Percentiles rank a stretch among this genome's conserved stretches.
Evolutionary conservation across 2,888 invertebrate genomes (phyloP).

Genomic region (Phorcus lineatus): DNA sequence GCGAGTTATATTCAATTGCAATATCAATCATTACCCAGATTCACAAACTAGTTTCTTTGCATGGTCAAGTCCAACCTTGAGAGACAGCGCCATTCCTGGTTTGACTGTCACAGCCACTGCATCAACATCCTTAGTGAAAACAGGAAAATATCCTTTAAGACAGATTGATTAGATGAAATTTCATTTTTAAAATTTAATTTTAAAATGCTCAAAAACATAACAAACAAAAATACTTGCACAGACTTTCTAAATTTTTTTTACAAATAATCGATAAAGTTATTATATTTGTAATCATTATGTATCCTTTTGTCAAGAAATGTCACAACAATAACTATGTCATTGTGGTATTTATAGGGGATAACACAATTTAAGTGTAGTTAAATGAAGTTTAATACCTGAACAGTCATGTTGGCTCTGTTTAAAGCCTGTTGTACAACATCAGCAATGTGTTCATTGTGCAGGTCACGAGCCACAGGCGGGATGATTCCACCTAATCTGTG

Average conservation of each 20-base stretch:
- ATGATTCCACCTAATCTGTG: slow-evolving; percentile 90
- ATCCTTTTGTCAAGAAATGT: too few species aligned
- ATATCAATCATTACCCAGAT: slow-evolving; percentile 52
- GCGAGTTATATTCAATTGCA: too few species aligned
- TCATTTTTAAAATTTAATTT: neutral
- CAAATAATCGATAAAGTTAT: too few species aligned
- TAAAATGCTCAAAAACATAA: neutral
- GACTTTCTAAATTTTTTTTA: too few species aligned
- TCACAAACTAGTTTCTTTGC: slow-evolving; percentile 84
- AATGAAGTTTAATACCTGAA: too few species aligned
- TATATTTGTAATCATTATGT: too few species aligned
- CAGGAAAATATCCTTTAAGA: neutral
- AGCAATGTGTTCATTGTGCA: slow-evolving; percentile 88
- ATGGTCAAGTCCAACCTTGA: slow-evolving; percentile 88
- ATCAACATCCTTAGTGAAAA: slow-evolving; percentile 82
- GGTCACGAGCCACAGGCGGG: slow-evolving; percentile 87
- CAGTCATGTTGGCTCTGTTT: slow-evolving; percentile 76
- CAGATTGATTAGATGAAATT: neutral
- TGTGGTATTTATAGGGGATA: too few species aligned
- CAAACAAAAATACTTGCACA: too few species aligned
- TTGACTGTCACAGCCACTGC: slow-evolving; percentile 93
- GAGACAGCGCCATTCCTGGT: slow-evolving; percentile 88
- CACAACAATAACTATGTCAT: too few species aligned
- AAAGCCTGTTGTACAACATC: slow-evolving; percentile 80
- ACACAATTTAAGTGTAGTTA: too few species aligned